Evolutionary conservation across 2,113 vertebrate genomes (phyloP).

Genomic region (Sinocyclocheilus rhinocerous): DNA sequence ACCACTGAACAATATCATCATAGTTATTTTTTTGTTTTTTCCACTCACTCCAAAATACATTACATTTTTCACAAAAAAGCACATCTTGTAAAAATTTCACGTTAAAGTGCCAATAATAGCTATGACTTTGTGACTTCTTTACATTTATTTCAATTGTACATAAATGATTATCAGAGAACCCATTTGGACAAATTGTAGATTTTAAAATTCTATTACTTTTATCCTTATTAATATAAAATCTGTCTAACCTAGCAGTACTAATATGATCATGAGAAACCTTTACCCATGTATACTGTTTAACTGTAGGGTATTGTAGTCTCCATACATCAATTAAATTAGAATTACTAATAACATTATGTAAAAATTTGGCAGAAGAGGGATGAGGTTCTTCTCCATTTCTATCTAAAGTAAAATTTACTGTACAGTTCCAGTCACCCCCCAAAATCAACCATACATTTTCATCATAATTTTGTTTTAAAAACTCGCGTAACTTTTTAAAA

Average conservation of each 20-base stretch:
- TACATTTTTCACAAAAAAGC: background rate
- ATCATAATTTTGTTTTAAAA: background rate
- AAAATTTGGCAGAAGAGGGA: background rate
- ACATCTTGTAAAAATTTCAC: background rate
- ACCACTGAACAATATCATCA: background rate
- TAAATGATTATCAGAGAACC: background rate
- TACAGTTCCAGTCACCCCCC: background rate
- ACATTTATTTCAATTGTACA: no score
- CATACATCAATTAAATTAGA: background rate
- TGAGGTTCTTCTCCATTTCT: constrained; percentile 3
- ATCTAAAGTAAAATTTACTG: background rate
- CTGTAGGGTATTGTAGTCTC: background rate
- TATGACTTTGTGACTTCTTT: background rate
- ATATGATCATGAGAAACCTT: background rate
- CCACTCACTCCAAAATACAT: background rate
- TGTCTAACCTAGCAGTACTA: background rate
- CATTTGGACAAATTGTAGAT: background rate
- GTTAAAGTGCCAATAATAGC: background rate
- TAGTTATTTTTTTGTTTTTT: background rate
- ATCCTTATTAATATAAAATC: background rate
- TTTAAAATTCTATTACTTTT: background rate
- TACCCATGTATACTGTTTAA: no score
- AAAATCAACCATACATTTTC: background rate
- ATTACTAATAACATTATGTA: background rate
- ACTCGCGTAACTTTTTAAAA: background rate